phyloP scores from a whole-genome alignment of 2,113 vertebrate species.

The Pyxicephalus adspersus region DNA sequence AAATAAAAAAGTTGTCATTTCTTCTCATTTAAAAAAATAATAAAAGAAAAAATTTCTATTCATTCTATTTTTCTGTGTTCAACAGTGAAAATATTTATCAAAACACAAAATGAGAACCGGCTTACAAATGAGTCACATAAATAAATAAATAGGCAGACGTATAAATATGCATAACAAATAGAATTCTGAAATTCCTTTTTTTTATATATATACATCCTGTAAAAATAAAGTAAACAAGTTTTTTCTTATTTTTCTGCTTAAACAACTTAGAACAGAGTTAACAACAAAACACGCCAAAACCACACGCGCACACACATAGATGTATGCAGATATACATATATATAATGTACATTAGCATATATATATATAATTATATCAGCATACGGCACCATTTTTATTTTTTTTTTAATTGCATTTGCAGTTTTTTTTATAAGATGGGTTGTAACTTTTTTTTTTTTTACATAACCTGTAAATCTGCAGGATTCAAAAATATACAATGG shows the following conservation, averaged over 20 bases:
- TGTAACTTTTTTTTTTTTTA: slow-evolving; percentile 6
- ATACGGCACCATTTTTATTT: slow-evolving; percentile 15
- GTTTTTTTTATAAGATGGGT: slow-evolving; percentile 33
- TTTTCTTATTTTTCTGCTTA: slow-evolving; percentile 45
- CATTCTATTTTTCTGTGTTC: slow-evolving; percentile 41
- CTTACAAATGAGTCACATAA: slow-evolving; percentile 51
- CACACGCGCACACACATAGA: slow-evolving; percentile 41
- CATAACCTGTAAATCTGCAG: slow-evolving; percentile 14
- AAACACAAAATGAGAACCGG: slow-evolving; percentile 23
- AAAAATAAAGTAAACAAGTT: slow-evolving; percentile 62
- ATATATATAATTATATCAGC: slow-evolving; percentile 12
- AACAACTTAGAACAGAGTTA: slow-evolving; percentile 50
- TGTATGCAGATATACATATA: slow-evolving; percentile 23
- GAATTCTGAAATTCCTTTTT: slow-evolving; percentile 20
- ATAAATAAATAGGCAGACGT: slow-evolving; percentile 52
- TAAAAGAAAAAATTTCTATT: background rate
- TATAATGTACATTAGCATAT: slow-evolving; percentile 1
- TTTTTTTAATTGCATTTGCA: slow-evolving; percentile 4
- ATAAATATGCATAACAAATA: slow-evolving; percentile 56
- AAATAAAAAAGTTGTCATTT: slow-evolving; percentile 3
- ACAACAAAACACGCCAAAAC: slow-evolving; percentile 44
- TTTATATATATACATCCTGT: slow-evolving; percentile 38
- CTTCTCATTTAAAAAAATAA: slow-evolving; percentile 41
- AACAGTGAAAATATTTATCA: slow-evolving; percentile 49
- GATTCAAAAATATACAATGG: background rate